Evolutionary conservation across 2,797 vertebrate species (phyloP).

Genomic region (Lepus oiostolus): DNA sequence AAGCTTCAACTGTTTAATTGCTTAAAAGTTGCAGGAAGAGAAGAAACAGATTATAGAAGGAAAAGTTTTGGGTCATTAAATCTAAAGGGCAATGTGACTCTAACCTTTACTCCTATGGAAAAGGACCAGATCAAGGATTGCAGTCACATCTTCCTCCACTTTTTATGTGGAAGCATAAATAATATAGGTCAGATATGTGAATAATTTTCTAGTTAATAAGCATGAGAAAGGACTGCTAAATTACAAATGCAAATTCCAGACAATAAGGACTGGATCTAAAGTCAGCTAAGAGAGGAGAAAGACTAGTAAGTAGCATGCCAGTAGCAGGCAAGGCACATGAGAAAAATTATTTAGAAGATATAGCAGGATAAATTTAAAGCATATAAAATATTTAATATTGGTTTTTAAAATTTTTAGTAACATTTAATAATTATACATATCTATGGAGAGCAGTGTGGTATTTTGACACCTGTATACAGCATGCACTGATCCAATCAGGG

Average conservation of each 20-base stretch:
- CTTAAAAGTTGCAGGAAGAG: not conserved
- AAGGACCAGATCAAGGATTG: not conserved
- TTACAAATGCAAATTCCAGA: not conserved
- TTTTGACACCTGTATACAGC: no score
- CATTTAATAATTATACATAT: no score
- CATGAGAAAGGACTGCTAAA: constrained; percentile 1
- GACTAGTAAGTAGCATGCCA: not conserved
- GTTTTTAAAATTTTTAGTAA: no score
- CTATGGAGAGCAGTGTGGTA: no score
- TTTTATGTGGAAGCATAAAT: not conserved
- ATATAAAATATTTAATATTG: no score
- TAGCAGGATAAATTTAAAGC: not conserved
- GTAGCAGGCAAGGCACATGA: not conserved
- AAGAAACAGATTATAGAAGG: not conserved
- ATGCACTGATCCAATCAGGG: no score
- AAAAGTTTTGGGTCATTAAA: not conserved
- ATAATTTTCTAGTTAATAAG: not conserved
- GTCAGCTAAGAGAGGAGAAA: not conserved
- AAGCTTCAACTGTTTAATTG: not conserved
- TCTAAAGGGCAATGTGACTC: not conserved
- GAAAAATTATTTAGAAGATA: not conserved
- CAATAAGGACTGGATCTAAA: not conserved
- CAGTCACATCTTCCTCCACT: not conserved
- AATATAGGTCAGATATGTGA: constrained; percentile 5
- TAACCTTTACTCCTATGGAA: not conserved